Conservation (phyloP, 92 coral and sea anemone species). For the Plumapathes pennacea region DNA sequence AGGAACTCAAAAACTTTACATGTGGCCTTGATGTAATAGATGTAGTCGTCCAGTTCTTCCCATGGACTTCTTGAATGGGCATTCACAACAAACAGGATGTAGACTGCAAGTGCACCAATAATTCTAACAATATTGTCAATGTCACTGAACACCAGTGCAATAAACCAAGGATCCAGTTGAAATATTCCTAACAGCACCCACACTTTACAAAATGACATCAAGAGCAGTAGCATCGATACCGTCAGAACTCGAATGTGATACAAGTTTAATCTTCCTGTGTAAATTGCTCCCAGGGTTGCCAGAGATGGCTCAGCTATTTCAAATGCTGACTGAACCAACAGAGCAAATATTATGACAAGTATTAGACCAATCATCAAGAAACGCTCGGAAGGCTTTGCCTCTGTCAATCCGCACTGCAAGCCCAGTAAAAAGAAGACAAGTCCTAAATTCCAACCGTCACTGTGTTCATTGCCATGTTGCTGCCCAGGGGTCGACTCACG, state of each 20-base stretch:
- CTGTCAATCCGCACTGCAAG: slow-evolving; percentile 64
- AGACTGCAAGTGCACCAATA: slow-evolving; percentile 68
- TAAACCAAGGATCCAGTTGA: slow-evolving; percentile 80
- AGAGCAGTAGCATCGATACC: slow-evolving; percentile 54
- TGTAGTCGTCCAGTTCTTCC: slow-evolving; percentile 88
- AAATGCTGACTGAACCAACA: slow-evolving; percentile 72
- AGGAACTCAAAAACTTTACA: slow-evolving; percentile 88
- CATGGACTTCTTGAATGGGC: slow-evolving; percentile 57
- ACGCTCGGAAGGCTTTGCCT: slow-evolving; percentile 59
- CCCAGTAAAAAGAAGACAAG: slow-evolving; percentile 71
- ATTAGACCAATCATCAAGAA: slow-evolving; percentile 66
- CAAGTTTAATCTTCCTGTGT: slow-evolving; percentile 46
- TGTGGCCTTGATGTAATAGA: slow-evolving; percentile 84
- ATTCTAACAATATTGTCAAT: slow-evolving; percentile 83
- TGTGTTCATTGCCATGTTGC: slow-evolving; percentile 33
- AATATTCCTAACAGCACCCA: slow-evolving; percentile 69
- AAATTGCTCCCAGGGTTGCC: slow-evolving; percentile 79
- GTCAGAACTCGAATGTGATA: slow-evolving; percentile 63
- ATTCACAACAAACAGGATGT: slow-evolving; percentile 75
- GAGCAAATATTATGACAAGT: slow-evolving; percentile 78
- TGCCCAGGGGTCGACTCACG: slow-evolving; percentile 46
- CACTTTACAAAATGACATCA: slow-evolving; percentile 64
- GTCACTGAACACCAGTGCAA: slow-evolving; percentile 83
- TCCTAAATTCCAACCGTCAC: slow-evolving; percentile 71
- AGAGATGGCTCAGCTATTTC: slow-evolving; percentile 80